Conservation (phyloP, 2,888 invertebrate species). For the Dioctria rufipes region DNA sequence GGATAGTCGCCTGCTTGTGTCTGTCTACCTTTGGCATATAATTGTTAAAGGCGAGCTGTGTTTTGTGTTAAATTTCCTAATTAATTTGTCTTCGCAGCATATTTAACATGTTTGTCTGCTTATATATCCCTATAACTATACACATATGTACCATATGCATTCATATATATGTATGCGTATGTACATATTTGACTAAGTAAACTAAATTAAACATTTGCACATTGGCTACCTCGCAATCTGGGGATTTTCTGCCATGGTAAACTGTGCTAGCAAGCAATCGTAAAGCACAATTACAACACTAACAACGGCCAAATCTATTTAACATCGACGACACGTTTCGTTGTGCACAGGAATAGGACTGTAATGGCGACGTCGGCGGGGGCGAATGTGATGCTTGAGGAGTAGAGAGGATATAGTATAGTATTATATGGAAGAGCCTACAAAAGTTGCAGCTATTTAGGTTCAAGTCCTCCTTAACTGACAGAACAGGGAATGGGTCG, state of each 20-base stretch:
- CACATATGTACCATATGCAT: no score
- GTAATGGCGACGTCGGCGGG: neutral
- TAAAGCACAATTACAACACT: conserved; percentile 41
- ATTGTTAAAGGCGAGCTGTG: conserved; percentile 30
- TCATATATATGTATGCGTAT: neutral
- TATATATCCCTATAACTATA: neutral
- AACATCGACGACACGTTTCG: conserved; percentile 30
- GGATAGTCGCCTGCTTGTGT: no score
- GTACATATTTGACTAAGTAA: conserved; percentile 35
- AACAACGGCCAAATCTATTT: conserved; percentile 44
- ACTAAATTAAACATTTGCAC: conserved; percentile 51
- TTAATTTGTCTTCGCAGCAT: conserved; percentile 46
- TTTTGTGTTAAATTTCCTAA: conserved; percentile 41
- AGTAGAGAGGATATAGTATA: no score
- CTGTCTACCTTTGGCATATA: conserved; percentile 30
- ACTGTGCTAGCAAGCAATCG: conserved; percentile 41
- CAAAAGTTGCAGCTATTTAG: conserved; percentile 14
- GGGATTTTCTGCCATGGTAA: conserved; percentile 35
- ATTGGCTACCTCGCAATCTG: conserved; percentile 45
- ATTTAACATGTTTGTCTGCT: conserved; percentile 36
- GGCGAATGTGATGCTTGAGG: conserved; percentile 4
- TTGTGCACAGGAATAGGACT: neutral
- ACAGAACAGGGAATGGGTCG: neutral
- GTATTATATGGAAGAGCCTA: neutral
- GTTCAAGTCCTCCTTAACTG: neutral